Base-by-base conservation (phyloP, 1,140 invertebrate genomes). In the Melitaea cinxia region DNA sequence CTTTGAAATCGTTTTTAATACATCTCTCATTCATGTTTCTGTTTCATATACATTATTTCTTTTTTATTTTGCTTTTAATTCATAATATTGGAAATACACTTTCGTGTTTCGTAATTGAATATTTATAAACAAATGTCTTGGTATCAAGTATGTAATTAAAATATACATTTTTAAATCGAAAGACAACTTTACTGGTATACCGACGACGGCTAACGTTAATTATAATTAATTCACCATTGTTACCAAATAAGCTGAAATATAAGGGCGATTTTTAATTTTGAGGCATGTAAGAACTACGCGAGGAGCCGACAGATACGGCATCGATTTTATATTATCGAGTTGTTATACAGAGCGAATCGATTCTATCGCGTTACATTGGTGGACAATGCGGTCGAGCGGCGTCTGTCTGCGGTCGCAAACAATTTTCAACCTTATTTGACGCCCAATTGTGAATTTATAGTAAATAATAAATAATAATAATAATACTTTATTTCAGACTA, bases 291-390 rank as follows among this genome's bases (percentile, higher is more conserved):
- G 57, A 60, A 60, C 2, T 42, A 9, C 42, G 45, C 45, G 47
- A 60, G 26, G 10, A 10, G 17, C 42, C 53, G 28, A 28, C 57
- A 45, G 49, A n/a, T 23, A 33, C 63, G 14, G 28, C 59, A 80
- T 77, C 69, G 75, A 83, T 81, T 81, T 73, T 72, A 64, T 77
- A 74, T 72, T 65, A 75, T 72, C 64, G 67, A 67, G 49, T 68
- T 54, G 65, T 68, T 60, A 67, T 55, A 62, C 65, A 57, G 53
- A 66, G 59, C 37, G 60, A 71, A 75, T 79, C 75, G 70, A 74
- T 73, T 78, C 62, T 72, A 75, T 75, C 54, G 67, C 54, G 72
- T 78, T 74, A 70, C 74, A 65, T 71, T 69, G 72, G 77, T 68
- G 75, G 73, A 70, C 63, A 54, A 42, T 72, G 75, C 69, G 79